phyloP scores from a whole-genome alignment of 2,888 invertebrate species.

The Yponomeuta plumbellus region DNA sequence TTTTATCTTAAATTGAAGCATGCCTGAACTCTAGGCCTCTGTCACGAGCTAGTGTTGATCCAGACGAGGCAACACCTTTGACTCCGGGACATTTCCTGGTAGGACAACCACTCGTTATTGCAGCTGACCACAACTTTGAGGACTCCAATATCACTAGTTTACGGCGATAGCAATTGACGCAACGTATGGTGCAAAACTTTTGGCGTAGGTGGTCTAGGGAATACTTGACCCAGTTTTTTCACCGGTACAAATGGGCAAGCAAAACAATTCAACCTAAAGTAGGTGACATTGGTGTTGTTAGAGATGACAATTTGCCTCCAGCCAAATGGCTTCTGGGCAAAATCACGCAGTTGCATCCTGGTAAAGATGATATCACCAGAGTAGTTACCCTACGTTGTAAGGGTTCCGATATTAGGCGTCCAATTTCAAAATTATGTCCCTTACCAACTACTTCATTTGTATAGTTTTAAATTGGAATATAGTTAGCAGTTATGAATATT shows the following conservation, averaged over 20 bases:
- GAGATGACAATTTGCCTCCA: conserved; percentile 16
- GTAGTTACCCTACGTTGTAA: conserved; percentile 12
- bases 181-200: conserved; percentile 16
- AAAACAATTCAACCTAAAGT: conserved; percentile 13
- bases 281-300: conserved; percentile 16
- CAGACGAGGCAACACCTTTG: conserved; percentile 7
- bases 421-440: no score
- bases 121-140: conserved; percentile 8
- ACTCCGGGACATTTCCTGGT: background rate
- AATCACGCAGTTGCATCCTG: conserved; percentile 7
- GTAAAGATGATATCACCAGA: background rate
- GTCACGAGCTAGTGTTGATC: conserved; percentile 5
- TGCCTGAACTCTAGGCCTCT: conserved; percentile 18
- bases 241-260: conserved; percentile 10
- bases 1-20: conserved; percentile 17
- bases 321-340: conserved; percentile 17
- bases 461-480: no score
- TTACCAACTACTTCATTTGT: no score
- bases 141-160: background rate
- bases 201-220: conserved; percentile 19
- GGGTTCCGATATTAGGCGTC: no score
- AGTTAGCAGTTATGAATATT: no score
- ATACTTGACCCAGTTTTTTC: conserved; percentile 10
- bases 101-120: background rate
- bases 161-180: conserved; percentile 16